Evolutionary conservation across 2,113 vertebrate genomes (phyloP), one percentile per base, ranked within the genome.

Genomic region (Natator depressus): DNA sequence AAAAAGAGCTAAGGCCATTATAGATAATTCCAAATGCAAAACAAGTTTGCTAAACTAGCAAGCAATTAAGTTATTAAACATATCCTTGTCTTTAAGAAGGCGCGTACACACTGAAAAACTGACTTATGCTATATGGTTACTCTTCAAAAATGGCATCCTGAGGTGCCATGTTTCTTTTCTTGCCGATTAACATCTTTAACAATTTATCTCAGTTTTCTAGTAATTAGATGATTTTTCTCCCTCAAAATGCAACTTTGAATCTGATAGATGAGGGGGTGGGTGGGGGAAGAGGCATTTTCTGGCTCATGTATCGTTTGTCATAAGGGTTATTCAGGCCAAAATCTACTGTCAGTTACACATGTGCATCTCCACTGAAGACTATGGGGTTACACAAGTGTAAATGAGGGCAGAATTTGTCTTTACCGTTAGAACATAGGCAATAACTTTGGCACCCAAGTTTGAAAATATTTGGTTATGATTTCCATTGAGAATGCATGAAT

Each of bases 211-310:
- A 50, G 53, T 87, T 42, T 94, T 84, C 14, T 59, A 80, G 8
- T 38, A 62, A 87, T 16, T 69, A 49, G 3, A 38, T 78, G 6
- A 12, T 27, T 2, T 78, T 89, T 75, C 19, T 65, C 80, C 46
- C 2, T 42, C 65, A 88, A 93, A 96, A 87, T 14, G 6, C 3
- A 82, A 10, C 27, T 88, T 91, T 47, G 4, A 89, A 19, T 87
- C 16, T 38, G 35, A 5, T 5, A 85, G 5, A 13, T 27, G 81
- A 69, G 38, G 85, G 13, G 17, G 3, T 35, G 31, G 3, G 29
- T 6, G 29, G 3, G 20, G 8, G 20, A 5, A 12, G 11, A 3
- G 87, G n/a, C 31, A 4, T 69, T 5, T 17, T 82, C 0, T 5
- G 20, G 6, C 19, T 46, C 29, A 3, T 2, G 1, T 8, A 1